These are phyloP conservation scores for Cricetomys ansorgei DNA, from an alignment of 2,113 vertebrate species.

Conservation along the genomic window DNA sequence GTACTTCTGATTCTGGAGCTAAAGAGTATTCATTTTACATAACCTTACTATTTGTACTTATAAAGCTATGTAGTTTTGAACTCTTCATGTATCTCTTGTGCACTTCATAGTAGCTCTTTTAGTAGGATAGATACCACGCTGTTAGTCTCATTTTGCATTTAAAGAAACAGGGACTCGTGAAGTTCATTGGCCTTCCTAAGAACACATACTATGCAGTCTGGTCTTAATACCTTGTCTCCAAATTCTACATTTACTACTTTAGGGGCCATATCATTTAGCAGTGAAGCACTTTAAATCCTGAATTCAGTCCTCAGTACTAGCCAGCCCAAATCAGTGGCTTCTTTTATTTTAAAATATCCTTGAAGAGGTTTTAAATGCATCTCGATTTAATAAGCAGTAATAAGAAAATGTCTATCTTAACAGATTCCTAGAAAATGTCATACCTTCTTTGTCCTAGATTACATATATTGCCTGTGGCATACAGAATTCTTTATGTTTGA, in stretches of 20 bases:
- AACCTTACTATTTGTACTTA: neutral
- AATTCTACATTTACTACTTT: neutral
- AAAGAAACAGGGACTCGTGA: constrained; percentile 17
- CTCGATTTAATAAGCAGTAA: constrained; percentile 21
- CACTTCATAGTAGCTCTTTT: neutral
- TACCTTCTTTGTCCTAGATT: constrained; percentile 28
- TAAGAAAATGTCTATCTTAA: constrained; percentile 37
- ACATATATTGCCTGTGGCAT: neutral
- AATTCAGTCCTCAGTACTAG: neutral
- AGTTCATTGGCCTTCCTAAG: constrained; percentile 21
- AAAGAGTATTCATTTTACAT: neutral
- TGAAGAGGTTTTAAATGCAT: neutral
- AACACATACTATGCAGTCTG: neutral
- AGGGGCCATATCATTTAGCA: neutral
- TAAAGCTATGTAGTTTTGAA: constrained; percentile 11
- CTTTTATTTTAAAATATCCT: constrained; percentile 22
- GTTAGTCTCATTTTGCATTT: neutral
- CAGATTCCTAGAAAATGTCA: constrained; percentile 41
- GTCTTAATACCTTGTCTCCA: neutral
- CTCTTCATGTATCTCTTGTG: neutral
- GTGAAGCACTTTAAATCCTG: neutral
- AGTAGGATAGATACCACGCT: constrained; percentile 6
- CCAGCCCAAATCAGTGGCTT: neutral
- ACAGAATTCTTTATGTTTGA: constrained; percentile 23
- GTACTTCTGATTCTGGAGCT: neutral